These are phyloP conservation scores for Nestor notabilis DNA, from an alignment of 2,113 vertebrate species.

Conservation along the genomic window DNA sequence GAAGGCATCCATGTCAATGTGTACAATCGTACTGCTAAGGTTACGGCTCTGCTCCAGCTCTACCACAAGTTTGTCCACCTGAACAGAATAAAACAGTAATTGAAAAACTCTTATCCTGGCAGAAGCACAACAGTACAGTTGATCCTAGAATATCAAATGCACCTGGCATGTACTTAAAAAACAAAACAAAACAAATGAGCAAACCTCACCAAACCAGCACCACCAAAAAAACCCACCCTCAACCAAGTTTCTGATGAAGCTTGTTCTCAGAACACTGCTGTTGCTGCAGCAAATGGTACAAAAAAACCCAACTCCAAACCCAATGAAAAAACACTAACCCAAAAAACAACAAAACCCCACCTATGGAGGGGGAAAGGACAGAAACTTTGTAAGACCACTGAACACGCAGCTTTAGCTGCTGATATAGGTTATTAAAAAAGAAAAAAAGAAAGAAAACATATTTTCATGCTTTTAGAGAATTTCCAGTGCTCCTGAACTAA, in stretches of 20 bases:
- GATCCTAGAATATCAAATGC: background rate
- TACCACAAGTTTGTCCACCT: constrained; percentile 84
- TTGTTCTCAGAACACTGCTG: background rate
- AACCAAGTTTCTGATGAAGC: background rate
- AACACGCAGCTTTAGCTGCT: background rate
- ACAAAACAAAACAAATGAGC: background rate
- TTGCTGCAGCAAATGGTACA: background rate
- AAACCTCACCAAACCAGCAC: background rate
- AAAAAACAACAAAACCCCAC: background rate
- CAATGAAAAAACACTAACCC: rapidly evolving
- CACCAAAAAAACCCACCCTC: rapidly evolving
- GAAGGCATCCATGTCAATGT: constrained; percentile 98
- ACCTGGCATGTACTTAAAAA: background rate
- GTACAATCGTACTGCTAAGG: constrained; percentile 86
- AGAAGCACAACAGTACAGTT: background rate
- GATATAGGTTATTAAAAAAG: background rate
- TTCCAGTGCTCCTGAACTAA: background rate
- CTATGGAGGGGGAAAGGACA: background rate
- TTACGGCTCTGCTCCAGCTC: constrained; percentile 86
- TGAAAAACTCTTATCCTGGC: background rate
- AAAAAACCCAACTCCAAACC: background rate
- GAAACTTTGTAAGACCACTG: background rate
- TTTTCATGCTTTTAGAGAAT: background rate
- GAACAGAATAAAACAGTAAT: background rate
- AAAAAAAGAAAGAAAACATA: background rate